Evolutionary conservation across 2,797 vertebrate genomes (phyloP).

Genomic region (Lepus oiostolus): DNA sequence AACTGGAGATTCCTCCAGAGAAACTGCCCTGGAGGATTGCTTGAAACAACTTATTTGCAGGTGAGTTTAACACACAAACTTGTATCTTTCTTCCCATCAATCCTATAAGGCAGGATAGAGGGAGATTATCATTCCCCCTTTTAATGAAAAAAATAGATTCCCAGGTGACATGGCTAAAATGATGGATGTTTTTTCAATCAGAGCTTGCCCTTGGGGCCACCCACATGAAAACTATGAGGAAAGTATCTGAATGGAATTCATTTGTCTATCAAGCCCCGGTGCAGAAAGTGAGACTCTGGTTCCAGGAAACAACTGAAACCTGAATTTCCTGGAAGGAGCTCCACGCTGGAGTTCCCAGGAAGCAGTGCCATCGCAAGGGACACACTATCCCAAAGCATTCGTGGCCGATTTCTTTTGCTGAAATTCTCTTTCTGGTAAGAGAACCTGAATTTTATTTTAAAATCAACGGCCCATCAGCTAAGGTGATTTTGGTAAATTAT

Average conservation of each 20-base stretch:
- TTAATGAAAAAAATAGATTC: background rate
- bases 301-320: constrained; percentile 49
- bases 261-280: background rate
- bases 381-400: constrained; percentile 79
- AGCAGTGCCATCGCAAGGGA: constrained; percentile 74
- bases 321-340: constrained; percentile 77
- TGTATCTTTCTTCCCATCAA: constrained; percentile 15
- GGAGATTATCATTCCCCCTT: background rate
- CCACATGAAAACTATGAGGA: background rate
- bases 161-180: background rate
- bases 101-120: background rate
- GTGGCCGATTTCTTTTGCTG: constrained; percentile 74
- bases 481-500: background rate
- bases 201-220: background rate
- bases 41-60: background rate
- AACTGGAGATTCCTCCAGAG: background rate
- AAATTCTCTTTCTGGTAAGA: constrained; percentile 67
- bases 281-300: background rate
- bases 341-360: constrained; percentile 79
- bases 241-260: background rate
- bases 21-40: background rate
- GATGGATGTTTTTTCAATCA: background rate
- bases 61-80: background rate
- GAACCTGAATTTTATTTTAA: background rate
- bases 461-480: constrained; percentile 5